Evolutionary conservation across 2,888 invertebrate species (phyloP), one percentile per base, ranked within the genome.

Genomic region (Oxystoma pomonae): DNA sequence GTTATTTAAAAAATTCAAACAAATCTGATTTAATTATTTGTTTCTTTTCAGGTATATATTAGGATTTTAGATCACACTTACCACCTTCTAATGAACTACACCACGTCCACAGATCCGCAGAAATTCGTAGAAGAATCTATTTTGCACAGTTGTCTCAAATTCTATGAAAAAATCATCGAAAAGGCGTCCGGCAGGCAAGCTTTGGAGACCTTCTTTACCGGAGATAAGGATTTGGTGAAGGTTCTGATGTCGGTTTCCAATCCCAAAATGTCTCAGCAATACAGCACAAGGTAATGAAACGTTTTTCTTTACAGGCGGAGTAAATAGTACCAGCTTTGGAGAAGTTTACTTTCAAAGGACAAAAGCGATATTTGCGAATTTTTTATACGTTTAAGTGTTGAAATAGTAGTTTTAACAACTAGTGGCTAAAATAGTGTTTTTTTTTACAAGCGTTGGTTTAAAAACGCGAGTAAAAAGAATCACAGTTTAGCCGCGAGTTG

Each of bases 131-230:
- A 87, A 72, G 89, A 88, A 70, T 85, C 85, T 68, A 84, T 86
- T 57, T 75, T 87, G 53, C 85, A 86, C 66, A 86, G 87, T 67
- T 86, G 91, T 81, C 83, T 94, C 19, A 90, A 89, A 72, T 95
- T 94, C 74, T 90, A 96, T 87, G 94, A 94, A 76, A 89, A 89
- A 73, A 87, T 94, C 68, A 78, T 96, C 19, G 94, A 95, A 60
- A 91, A 91, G 66, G 85, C 90, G 0, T 86, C 90, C 0, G 95
- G 94, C 0, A 85, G 91, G 67, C 86, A 88, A 72, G 95, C 96
- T 0, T 86, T 95, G 73, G 90, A 93, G 72, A 85, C 86, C 63
- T 94, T 95, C 73, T 95, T 95, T 74, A 86, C 85, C 1, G 67
- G 87, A 0, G 84, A 84, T 20, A 87, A 86, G 71, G 88, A 89